Conservation (phyloP, 2,113 vertebrate species). For the Petroica traversi region DNA sequence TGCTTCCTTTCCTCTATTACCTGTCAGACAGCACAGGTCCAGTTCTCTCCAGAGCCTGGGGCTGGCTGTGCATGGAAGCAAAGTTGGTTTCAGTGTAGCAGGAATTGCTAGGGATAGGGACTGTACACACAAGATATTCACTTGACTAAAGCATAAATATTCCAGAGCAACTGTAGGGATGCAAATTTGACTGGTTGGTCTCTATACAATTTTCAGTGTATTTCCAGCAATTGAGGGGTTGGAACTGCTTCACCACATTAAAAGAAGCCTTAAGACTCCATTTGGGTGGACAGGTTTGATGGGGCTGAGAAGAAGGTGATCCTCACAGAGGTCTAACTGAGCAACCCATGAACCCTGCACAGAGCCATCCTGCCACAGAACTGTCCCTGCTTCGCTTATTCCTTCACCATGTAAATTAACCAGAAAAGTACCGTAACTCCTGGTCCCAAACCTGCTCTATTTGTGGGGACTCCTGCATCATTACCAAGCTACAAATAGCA, state of each 20-base stretch:
- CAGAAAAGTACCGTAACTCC: neutral
- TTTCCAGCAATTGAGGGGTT: neutral
- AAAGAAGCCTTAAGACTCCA: neutral
- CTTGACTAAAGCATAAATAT: neutral
- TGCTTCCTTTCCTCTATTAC: neutral
- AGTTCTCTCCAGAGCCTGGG: neutral
- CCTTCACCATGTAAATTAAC: neutral
- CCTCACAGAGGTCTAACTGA: neutral
- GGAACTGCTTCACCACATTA: neutral
- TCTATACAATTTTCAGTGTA: neutral
- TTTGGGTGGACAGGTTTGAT: fast-evolving
- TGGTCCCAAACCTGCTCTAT: neutral
- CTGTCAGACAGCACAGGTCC: neutral
- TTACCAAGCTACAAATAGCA: neutral
- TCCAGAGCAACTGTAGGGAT: neutral
- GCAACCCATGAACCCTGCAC: fast-evolving
- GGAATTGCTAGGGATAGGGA: neutral
- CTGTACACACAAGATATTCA: neutral
- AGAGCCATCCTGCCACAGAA: neutral
- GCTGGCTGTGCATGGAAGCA: neutral
- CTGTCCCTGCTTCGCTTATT: neutral
- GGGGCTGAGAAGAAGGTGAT: neutral
- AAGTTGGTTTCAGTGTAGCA: neutral
- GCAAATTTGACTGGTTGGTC: neutral
- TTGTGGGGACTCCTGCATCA: neutral